phyloP scores from a whole-genome alignment of 2,113 vertebrate genomes.

The Pimephales promelas region DNA sequence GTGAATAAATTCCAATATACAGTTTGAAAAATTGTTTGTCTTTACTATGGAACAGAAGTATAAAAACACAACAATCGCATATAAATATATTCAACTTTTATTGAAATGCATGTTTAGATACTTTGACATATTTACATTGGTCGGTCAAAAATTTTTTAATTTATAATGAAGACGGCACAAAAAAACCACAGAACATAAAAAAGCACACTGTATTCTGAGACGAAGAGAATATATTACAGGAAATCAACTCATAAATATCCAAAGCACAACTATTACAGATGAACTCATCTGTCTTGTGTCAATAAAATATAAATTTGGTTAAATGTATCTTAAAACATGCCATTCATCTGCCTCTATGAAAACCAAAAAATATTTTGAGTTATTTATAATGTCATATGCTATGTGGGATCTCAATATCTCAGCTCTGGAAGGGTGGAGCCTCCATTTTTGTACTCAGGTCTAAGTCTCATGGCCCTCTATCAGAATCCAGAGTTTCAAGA shows the following conservation, averaged over 20 bases:
- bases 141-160: slow-evolving; percentile 69
- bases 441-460: too few relatives aligned
- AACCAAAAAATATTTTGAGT: slow-evolving; percentile 44
- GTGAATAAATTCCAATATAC: neutral
- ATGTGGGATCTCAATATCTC: too few relatives aligned
- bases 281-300: slow-evolving; percentile 46
- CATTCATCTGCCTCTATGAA: slow-evolving; percentile 1
- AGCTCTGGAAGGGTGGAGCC: too few relatives aligned
- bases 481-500: too few relatives aligned
- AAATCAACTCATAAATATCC: slow-evolving; percentile 57
- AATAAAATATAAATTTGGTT: slow-evolving; percentile 63
- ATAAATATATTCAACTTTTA: slow-evolving; percentile 85
- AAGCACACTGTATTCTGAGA: slow-evolving; percentile 75
- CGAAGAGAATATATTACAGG: slow-evolving; percentile 72
- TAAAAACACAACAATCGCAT: neutral
- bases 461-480: too few relatives aligned
- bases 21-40: neutral
- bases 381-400: too few relatives aligned
- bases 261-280: slow-evolving; percentile 54
- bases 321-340: slow-evolving; percentile 46
- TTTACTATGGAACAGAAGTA: too few relatives aligned
- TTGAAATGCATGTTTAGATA: slow-evolving; percentile 51
- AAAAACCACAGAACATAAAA: slow-evolving; percentile 78
- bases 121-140: slow-evolving; percentile 79
- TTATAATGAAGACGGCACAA: slow-evolving; percentile 71